Conservation (phyloP, 1,140 invertebrate species). For the Ectropis grisescens region DNA sequence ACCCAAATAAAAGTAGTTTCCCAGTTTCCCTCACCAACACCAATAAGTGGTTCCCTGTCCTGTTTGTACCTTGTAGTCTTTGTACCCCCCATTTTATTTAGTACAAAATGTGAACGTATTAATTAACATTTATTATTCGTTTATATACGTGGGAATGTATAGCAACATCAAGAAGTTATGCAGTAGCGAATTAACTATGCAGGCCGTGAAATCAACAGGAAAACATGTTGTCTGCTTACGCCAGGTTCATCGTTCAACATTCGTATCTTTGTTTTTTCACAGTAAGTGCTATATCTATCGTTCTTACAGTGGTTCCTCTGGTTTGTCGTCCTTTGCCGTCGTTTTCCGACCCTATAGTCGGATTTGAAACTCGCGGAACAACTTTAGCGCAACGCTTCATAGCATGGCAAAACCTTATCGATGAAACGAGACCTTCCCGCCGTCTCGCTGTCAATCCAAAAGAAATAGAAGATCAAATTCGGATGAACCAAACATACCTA, state of each 20-base stretch:
- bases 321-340: slow-evolving; percentile 78
- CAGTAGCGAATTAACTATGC: slow-evolving; percentile 47
- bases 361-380: slow-evolving; percentile 93
- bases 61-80: too few relatives aligned
- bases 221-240: slow-evolving; percentile 72
- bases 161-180: too few relatives aligned
- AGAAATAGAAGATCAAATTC: slow-evolving; percentile 70
- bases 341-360: slow-evolving; percentile 85
- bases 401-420: slow-evolving; percentile 87
- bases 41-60: too few relatives aligned
- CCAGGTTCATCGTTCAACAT: slow-evolving; percentile 79
- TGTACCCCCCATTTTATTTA: too few relatives aligned
- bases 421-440: slow-evolving; percentile 78
- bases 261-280: slow-evolving; percentile 79
- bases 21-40: too few relatives aligned
- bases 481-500: slow-evolving; percentile 57
- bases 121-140: too few relatives aligned
- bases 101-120: too few relatives aligned
- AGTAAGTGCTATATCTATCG: slow-evolving; percentile 77
- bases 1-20: too few relatives aligned
- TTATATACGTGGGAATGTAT: too few relatives aligned
- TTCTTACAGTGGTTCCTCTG: slow-evolving; percentile 80
- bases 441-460: slow-evolving; percentile 81
- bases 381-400: slow-evolving; percentile 81
- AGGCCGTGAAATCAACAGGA: slow-evolving; percentile 26